A percentile compares a stretch with the other conserved stretches of the same genome.
phyloP scores from a whole-genome alignment of 2,797 vertebrate genomes.

The Ctenopoma multispine region DNA sequence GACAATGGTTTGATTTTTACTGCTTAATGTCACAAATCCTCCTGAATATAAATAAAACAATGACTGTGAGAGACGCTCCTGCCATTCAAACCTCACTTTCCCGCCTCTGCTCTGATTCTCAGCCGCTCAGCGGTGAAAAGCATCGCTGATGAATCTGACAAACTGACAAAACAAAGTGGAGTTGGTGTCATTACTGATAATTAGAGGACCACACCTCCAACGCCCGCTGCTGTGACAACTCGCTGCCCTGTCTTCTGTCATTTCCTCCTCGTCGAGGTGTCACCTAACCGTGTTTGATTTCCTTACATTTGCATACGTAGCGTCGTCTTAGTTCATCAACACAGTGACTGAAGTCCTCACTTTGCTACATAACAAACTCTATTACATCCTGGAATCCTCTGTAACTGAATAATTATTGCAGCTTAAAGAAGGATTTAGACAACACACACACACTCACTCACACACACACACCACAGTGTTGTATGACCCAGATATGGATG shows the following conservation, averaged over 20 bases:
- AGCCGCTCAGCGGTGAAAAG: not conserved
- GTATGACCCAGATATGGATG: conserved; percentile 55
- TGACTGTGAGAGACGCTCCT: not conserved
- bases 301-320: not conserved
- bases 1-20: not conserved
- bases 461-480: not conserved
- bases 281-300: not conserved
- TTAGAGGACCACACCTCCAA: not conserved
- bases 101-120: not conserved
- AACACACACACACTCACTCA: too few relatives aligned
- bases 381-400: conserved; percentile 15
- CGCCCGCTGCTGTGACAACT: not conserved
- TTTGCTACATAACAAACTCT: not conserved
- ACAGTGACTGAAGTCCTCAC: not conserved
- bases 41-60: not conserved
- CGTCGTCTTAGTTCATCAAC: not conserved
- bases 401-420: not conserved
- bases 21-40: not conserved
- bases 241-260: not conserved
- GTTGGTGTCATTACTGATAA: conserved; percentile 2
- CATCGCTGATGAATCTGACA: not conserved
- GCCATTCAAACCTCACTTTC: not conserved
- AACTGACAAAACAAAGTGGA: not conserved
- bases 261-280: too few relatives aligned
- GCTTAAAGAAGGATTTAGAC: conserved; percentile 25